Evolutionary conservation across 2,797 vertebrate genomes (phyloP), one percentile per base, ranked within the genome.

Genomic region (Rhynchotus rufescens): DNA sequence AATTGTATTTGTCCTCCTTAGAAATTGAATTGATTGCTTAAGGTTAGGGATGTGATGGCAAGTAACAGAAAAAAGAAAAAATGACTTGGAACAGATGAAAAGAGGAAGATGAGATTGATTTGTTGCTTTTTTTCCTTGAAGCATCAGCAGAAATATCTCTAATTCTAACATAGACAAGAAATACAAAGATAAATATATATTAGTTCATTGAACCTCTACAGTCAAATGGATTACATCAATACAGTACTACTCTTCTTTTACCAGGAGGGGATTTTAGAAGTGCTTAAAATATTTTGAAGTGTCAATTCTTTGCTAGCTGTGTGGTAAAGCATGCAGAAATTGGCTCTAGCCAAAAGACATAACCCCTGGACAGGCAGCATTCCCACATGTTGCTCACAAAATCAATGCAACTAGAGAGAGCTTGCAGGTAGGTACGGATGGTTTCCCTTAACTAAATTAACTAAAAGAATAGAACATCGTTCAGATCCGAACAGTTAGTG

Each of bases 11-110:
- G 28, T 44, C 60, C 51, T 95, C 71, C 59, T 91, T 90, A 94
- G 93, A 96, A 97, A 96, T 22, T n/a, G 65, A 97, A 93, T 91
- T 92, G 81, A 80, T 95, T 19, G 42, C 69, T 87, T 54, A 59
- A 95, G 85, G 85, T 94, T 78, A 92, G 65, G 10, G 28, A 42
- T 77, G 34, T 83, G 42, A 66, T 67, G 22, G 19, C 38, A 66
- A 89, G 65, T 49, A 25, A 38, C 17, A 51, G 67, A 10, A 82
- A 65, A n/a, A 36, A 36, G 36, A 36, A 36, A 36, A 17, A 20
- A 51, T 7, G 22, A 23, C 7, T 14, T 49, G 14, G 66, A 30
- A 28, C 5, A 26, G 30, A 9, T 40, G 57, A 69, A 42, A 26
- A 69, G 11, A 59, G 42, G 59, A 67, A 90, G 44, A 49, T 57